A percentile compares a stretch with the other conserved stretches of the same genome.
Evolutionary conservation across 1,140 invertebrate genomes (phyloP).

Genomic region (Penaeus vannamei): DNA sequence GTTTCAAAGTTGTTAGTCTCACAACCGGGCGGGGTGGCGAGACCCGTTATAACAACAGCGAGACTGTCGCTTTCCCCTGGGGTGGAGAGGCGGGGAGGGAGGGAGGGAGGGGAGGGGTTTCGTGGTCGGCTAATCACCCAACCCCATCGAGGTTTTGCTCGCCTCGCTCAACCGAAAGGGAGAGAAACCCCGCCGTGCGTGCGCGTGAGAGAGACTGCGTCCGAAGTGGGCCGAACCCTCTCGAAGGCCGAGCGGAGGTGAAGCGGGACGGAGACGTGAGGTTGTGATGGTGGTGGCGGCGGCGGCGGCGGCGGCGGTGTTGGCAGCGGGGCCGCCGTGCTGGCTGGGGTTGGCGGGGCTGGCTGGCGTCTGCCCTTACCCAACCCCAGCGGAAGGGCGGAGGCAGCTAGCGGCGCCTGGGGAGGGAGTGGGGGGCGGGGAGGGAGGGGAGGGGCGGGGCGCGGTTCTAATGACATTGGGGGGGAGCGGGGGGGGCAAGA

Average conservation of each 20-base stretch:
- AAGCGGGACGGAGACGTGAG: no score
- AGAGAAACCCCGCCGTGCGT: background rate
- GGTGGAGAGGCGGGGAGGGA: background rate
- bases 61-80: background rate
- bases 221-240: no score
- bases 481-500: background rate
- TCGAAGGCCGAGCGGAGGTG: no score
- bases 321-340: background rate
- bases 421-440: background rate
- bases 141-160: no score
- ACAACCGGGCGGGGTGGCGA: background rate
- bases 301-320: background rate
- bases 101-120: background rate
- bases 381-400: background rate
- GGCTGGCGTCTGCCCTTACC: background rate
- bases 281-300: no score
- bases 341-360: constrained; percentile 13
- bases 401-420: background rate
- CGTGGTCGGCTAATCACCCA: background rate
- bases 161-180: background rate
- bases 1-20: constrained; percentile 6
- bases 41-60: no score
- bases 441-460: background rate
- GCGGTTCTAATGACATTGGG: background rate
- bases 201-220: no score